Evolutionary conservation across 2,113 vertebrate genomes (phyloP), one percentile per base, ranked within the genome.

Genomic region (Lasiurus borealis): DNA sequence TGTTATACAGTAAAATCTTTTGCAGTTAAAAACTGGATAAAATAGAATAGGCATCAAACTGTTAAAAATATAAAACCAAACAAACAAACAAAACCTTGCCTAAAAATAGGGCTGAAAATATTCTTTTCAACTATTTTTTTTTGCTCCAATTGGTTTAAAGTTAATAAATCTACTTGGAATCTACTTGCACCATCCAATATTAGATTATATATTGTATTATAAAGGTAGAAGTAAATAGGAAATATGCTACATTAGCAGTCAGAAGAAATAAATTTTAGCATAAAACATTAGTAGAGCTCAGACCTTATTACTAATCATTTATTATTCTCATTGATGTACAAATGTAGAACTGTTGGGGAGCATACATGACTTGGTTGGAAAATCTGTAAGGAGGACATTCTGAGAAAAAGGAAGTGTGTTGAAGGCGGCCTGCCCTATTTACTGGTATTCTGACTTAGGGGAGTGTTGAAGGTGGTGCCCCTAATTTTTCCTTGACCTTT

Each of bases 151-250:
- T 88, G n/a, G 11, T 3, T 93, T 76, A 34, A 0, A 27, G 4
- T 36, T 89, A 66, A 46, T 1, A 94, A 92, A 86, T 86, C 21
- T 52, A 66, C 18, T 82, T 83, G 44, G 4, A 66, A 59, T 73
- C 52, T 57, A 4, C 44, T 78, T 73, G 2, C 7, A 72, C 3
- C 50, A 9, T 25, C 6, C 36, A 16, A 31, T 81, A 73, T 54
- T 46, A 3, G 59, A 95, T 68, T 93, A n/a, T n/a, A n/a, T n/a
- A n/a, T n/a, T n/a, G n/a, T n/a, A n/a, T n/a, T 93, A 81, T 90
- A 85, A 87, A 92, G 29, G 21, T 48, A 88, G 16, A 93, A n/a
- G n/a, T n/a, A n/a, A 85, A 76, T 9, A 94, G 86, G 46, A 66
- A 81, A 29, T 34, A 40, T 81, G 31, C 78, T 90, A 29, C 2